Evolutionary conservation across 2,113 vertebrate species (phyloP).

Genomic region (Kryptolebias marmoratus): DNA sequence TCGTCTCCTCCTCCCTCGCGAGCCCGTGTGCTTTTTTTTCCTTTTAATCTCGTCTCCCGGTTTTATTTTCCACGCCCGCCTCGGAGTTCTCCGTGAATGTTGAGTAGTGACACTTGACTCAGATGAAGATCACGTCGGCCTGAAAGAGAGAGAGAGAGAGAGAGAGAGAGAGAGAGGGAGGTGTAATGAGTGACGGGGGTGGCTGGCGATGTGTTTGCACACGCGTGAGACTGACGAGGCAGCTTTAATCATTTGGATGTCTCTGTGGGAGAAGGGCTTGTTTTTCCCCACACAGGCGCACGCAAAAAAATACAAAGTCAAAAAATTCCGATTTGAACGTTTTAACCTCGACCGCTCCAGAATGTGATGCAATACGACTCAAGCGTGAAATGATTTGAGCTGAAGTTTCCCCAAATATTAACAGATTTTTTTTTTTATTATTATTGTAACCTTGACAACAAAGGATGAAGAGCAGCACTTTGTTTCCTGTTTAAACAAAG

Average conservation of each 20-base stretch:
- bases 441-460: not conserved
- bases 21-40: constrained; percentile 41
- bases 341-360: not conserved
- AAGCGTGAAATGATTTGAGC: no score
- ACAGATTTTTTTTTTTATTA: not conserved
- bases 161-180: constrained; percentile 40
- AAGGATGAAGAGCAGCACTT: not conserved
- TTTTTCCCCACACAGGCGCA: not conserved
- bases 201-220: not conserved
- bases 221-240: constrained; percentile 16
- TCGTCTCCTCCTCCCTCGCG: constrained; percentile 64
- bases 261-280: constrained; percentile 32
- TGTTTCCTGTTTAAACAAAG: no score
- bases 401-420: not conserved
- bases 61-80: not conserved
- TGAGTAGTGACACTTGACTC: constrained; percentile 51
- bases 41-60: constrained; percentile 34
- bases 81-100: constrained; percentile 51
- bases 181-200: constrained; percentile 37
- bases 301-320: not conserved
- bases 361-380: no score
- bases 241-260: constrained; percentile 70
- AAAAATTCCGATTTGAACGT: not conserved
- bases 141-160: constrained; percentile 50
- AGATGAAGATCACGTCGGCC: constrained; percentile 78